Percentiles rank a stretch among this genome's conserved stretches.
Evolutionary conservation across 2,797 vertebrate species (phyloP).

Genomic region (Dicrostonyx torquatus): DNA sequence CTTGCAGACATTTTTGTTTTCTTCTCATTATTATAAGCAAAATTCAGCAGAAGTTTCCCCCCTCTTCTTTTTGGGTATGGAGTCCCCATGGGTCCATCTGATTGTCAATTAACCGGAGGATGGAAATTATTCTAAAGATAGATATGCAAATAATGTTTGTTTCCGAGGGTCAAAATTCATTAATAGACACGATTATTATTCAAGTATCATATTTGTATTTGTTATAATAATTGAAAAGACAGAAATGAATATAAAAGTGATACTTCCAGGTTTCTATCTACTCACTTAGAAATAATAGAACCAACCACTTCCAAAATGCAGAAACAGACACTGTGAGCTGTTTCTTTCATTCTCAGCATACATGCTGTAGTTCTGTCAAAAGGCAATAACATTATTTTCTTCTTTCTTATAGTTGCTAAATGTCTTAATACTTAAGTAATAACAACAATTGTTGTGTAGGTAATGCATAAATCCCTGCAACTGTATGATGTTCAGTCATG

Average conservation of each 20-base stretch:
- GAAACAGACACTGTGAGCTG: background rate
- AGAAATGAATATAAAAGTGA: constrained; percentile 19
- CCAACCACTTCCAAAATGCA: constrained; percentile 13
- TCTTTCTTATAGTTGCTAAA: background rate
- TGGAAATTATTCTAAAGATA: constrained; percentile 66
- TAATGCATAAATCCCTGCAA: background rate
- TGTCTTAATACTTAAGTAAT: background rate
- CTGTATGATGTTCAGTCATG: background rate
- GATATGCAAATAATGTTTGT: constrained; percentile 54
- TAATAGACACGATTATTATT: constrained; percentile 40
- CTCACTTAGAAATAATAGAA: constrained; percentile 18
- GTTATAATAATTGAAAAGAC: constrained; percentile 24
- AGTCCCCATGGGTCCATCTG: background rate
- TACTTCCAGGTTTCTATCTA: constrained; percentile 5
- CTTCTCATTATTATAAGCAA: constrained; percentile 1
- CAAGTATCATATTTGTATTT: constrained; percentile 37
- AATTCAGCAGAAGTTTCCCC: background rate
- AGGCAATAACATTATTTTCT: background rate
- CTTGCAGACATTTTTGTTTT: background rate
- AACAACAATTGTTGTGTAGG: background rate
- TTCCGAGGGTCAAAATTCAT: constrained; percentile 55
- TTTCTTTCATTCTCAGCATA: background rate
- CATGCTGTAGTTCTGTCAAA: background rate
- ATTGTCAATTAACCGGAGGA: constrained; percentile 27
- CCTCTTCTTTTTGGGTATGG: background rate